These are phyloP conservation scores for Drosophila obscura DNA, from an alignment of 1,140 invertebrate genomes.

Conservation along the genomic window DNA sequence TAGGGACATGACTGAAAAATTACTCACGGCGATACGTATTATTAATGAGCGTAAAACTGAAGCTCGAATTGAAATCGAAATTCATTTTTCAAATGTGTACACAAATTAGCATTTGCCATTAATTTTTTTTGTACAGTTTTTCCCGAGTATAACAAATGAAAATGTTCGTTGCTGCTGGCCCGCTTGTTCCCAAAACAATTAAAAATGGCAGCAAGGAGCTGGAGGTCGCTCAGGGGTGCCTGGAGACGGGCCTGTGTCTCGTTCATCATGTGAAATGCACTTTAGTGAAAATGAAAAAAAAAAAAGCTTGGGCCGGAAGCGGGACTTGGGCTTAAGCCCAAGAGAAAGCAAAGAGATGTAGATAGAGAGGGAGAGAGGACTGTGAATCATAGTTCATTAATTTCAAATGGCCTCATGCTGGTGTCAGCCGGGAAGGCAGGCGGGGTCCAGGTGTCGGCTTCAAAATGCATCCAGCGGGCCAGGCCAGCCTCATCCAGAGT, in stretches of 20 bases:
- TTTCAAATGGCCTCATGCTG: slow-evolving; percentile 64
- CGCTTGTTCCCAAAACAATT: slow-evolving; percentile 74
- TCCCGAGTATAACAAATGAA: slow-evolving; percentile 59
- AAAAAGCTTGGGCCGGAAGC: slow-evolving; percentile 11
- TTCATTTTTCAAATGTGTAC: slow-evolving; percentile 59
- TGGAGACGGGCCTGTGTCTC: slow-evolving; percentile 25
- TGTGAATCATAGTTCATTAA: slow-evolving; percentile 74
- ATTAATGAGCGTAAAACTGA: slow-evolving; percentile 50
- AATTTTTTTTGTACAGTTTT: slow-evolving; percentile 16
- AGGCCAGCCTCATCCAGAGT: neutral
- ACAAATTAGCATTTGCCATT: slow-evolving; percentile 47
- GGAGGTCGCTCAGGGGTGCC: neutral
- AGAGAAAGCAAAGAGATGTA: slow-evolving; percentile 5
- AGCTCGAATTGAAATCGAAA: slow-evolving; percentile 29
- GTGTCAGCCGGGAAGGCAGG: slow-evolving; percentile 31
- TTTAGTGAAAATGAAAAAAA: slow-evolving; percentile 72
- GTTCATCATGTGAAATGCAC: slow-evolving; percentile 77
- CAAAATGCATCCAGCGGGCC: slow-evolving; percentile 36
- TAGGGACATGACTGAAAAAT: slow-evolving; percentile 23
- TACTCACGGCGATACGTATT: slow-evolving; percentile 12
- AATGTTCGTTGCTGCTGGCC: slow-evolving; percentile 56
- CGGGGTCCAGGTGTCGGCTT: slow-evolving; percentile 46
- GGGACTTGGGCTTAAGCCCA: neutral
- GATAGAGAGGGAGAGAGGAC: neutral
- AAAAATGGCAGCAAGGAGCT: slow-evolving; percentile 49